Base-by-base conservation (phyloP, 2,797 vertebrate species). In the Enteromius paludinosus region DNA sequence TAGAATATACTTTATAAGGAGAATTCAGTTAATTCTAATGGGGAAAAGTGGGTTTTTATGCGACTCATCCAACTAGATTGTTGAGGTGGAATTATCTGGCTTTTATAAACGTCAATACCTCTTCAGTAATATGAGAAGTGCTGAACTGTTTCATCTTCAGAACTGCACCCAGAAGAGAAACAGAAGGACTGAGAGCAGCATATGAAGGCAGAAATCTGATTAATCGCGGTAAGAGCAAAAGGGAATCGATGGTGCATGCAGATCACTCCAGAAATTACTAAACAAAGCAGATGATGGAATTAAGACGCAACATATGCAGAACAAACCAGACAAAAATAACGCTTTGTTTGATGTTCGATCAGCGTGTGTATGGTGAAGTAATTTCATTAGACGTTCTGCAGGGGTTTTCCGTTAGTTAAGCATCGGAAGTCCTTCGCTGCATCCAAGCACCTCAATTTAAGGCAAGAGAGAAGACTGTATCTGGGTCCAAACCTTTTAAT, bases 401-500 rank as follows among this genome's bases (percentile, higher is more conserved):
- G 15, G 64, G 65, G 64, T 70, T 70, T 70, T 59, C 25, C 7
- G 9, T 70, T 43, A 81, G 59, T 65, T 64, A 23, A 20, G 45
- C 25, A 65, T 56, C 41, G 52, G 78, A 87, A 79, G 25, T 75
- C 64, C 72, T 77, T 83, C 76, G 72, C 79, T 85, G 59, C 61
- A 71, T 82, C 78, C 81, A 54, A 56, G 14, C 10, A 6, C 79
- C 74, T 56, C 33, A 25, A 70, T 71, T 85, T 80, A 73, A 78
- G 33, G 78, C 41, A 69, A 74, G 23, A 38, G 65, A n/a, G 56
- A 71, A 64, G 80, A 81, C 72, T 70, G 68, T 61, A 43, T 66
- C 17, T 66, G 59, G 76, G 47, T 75, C 52, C 79, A 76, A 47
- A 52, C 59, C 79, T 83, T 83, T 83, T 86, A 73, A 83, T 84